Base-by-base conservation (phyloP, 2,797 vertebrate species). In the Epinephelus malabaricus region DNA sequence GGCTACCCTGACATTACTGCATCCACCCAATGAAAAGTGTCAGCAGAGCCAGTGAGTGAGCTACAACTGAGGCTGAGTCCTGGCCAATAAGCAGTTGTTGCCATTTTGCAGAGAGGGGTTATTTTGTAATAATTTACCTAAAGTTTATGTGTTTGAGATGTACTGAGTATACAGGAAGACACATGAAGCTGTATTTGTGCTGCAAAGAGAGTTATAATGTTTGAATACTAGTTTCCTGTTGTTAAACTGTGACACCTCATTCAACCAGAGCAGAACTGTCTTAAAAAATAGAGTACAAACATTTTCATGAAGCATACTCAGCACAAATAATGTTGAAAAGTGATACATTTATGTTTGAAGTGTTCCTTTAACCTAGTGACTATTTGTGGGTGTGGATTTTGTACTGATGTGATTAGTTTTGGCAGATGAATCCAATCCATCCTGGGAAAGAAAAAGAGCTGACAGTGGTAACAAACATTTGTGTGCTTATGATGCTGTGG, bases 11-110 rank as follows among this genome's bases (percentile, higher is more conserved):
- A 82, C 73, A 27, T 56, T 46, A 60, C 76, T 79, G 86, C 63
- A 76, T 81, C 68, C 64, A 10, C 10, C 74, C 69, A 47, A 34
- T 54, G 72, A 71, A 67, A 69, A 65, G 73, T 50, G 67, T 50
- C 75, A 40, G 47, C 3, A 23, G 11, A 65, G 62, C 38, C 62
- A 5, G 53, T 10, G 40, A 77, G 55, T 60, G 71, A 77, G 78
- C 70, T 55, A 62, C 73, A 64, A 19, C 70, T 59, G 13, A 61
- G 23, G 3, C 8, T 18, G 54, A 21, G 34, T 40, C 38, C n/a
- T n/a, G 38, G 64, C 58, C 54, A 51, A 72, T 3, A 43, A 47
- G 50, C 13, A 74, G 38, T 40, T 34, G 51, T 30, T 40, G 15
- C 55, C 58, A 54, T 51, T 66, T 38, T 71, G 72, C 60, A 67